Conservation (phyloP, 2,797 vertebrate genomes). For the Dallia pectoralis region DNA sequence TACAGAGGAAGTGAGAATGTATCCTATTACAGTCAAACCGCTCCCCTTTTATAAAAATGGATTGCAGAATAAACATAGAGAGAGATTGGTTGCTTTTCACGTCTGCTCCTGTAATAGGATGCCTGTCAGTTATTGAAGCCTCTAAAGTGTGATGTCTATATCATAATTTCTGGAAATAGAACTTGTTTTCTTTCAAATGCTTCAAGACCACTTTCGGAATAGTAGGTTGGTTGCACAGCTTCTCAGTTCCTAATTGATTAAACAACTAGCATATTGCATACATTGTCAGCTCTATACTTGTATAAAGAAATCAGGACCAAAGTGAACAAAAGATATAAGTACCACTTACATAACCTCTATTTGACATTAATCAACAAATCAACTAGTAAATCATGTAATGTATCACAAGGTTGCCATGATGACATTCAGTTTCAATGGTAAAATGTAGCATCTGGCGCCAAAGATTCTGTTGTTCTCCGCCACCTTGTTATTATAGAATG, state of each 20-base stretch:
- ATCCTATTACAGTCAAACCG: constrained; percentile 34
- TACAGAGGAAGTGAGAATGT: constrained; percentile 56
- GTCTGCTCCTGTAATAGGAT: constrained; percentile 15
- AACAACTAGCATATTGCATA: neutral
- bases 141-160: constrained; percentile 12
- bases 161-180: neutral
- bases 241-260: neutral
- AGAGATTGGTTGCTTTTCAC: constrained; percentile 35
- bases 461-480: constrained; percentile 19
- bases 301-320: neutral
- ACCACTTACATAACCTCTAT: neutral
- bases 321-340: neutral
- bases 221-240: neutral
- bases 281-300: neutral
- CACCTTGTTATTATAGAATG: neutral
- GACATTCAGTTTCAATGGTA: constrained; percentile 12
- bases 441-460: constrained; percentile 19
- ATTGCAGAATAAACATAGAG: constrained; percentile 64
- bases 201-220: neutral
- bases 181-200: neutral
- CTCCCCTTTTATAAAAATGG: constrained; percentile 67
- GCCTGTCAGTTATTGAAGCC: constrained; percentile 42
- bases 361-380: neutral
- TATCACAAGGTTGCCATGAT: neutral
- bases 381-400: neutral